These are phyloP conservation scores for Monochamus alternatus DNA, from an alignment of 2,888 invertebrate species.

Conservation along the genomic window DNA sequence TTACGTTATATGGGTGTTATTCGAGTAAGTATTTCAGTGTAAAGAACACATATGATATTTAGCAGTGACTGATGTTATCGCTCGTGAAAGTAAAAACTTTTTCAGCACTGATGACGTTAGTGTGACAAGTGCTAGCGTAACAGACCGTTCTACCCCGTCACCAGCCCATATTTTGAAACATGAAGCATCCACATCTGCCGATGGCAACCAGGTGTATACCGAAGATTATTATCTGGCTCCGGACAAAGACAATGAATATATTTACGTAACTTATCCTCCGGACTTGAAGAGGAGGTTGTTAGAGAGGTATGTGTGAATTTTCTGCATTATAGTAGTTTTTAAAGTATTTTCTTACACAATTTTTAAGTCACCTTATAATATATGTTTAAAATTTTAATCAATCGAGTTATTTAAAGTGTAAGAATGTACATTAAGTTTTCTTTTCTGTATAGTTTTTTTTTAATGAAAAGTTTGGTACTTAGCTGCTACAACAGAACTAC, in stretches of 20 bases:
- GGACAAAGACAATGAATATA: conserved; percentile 82
- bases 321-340: background rate
- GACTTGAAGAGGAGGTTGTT: conserved; percentile 87
- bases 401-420: background rate
- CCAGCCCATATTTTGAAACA: conserved; percentile 75
- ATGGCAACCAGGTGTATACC: conserved; percentile 68
- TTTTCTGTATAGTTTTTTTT: conserved; percentile 19
- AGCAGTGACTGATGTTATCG: conserved; percentile 41
- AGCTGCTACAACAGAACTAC: conserved; percentile 90
- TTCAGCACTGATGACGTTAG: conserved; percentile 81
- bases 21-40: conserved; percentile 81
- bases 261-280: conserved; percentile 91
- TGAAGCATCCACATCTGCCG: conserved; percentile 62
- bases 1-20: conserved; percentile 93
- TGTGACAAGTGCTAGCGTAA: conserved; percentile 79
- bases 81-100: conserved; percentile 54
- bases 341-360: conserved; percentile 14
- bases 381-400: no score
- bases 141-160: conserved; percentile 79
- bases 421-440: conserved; percentile 22
- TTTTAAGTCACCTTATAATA: no score
- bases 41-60: conserved; percentile 11
- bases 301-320: conserved; percentile 77
- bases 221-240: conserved; percentile 70
- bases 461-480: conserved; percentile 62